Evolutionary conservation across 1,140 invertebrate genomes (phyloP).

Genomic region (Caenorhabditis brenneri): DNA sequence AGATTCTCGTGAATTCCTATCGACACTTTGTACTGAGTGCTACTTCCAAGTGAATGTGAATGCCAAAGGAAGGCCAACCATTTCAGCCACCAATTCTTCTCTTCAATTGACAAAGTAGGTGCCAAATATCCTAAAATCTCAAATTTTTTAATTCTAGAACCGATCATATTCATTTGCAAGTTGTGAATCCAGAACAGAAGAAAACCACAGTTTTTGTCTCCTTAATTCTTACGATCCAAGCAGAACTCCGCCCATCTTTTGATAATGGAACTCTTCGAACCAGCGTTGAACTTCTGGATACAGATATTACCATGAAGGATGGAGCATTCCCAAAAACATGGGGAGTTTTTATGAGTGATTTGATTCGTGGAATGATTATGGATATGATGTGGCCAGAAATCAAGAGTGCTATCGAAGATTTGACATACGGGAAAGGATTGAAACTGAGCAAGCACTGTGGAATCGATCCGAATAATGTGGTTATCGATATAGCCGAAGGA

Average conservation of each 20-base stretch:
- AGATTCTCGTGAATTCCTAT: constrained; percentile 66
- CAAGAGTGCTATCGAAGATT: constrained; percentile 64
- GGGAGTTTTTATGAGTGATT: constrained; percentile 66
- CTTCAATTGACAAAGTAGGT: constrained; percentile 64
- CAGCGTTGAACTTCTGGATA: constrained; percentile 64
- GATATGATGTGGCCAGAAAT: constrained; percentile 69
- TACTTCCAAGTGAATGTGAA: constrained; percentile 66
- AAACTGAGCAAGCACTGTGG: constrained; percentile 63
- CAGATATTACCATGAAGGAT: constrained; percentile 63
- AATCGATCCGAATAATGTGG: constrained; percentile 61
- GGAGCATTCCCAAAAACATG: constrained; percentile 66
- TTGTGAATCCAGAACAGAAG: constrained; percentile 66
- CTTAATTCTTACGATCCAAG: constrained; percentile 59
- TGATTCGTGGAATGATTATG: constrained; percentile 68
- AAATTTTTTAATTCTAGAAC: constrained; percentile 59
- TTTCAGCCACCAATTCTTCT: constrained; percentile 60
- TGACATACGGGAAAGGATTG: constrained; percentile 65
- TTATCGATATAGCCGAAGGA: constrained; percentile 57
- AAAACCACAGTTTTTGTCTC: constrained; percentile 64
- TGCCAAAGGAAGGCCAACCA: constrained; percentile 63
- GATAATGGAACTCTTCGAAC: constrained; percentile 68
- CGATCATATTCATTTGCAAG: constrained; percentile 65
- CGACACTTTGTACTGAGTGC: constrained; percentile 66
- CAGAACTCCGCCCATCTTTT: constrained; percentile 62
- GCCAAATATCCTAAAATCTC: too few species aligned